Evolutionary conservation across 2,797 vertebrate genomes (phyloP).

Genomic region (Pipistrellus kuhlii): DNA sequence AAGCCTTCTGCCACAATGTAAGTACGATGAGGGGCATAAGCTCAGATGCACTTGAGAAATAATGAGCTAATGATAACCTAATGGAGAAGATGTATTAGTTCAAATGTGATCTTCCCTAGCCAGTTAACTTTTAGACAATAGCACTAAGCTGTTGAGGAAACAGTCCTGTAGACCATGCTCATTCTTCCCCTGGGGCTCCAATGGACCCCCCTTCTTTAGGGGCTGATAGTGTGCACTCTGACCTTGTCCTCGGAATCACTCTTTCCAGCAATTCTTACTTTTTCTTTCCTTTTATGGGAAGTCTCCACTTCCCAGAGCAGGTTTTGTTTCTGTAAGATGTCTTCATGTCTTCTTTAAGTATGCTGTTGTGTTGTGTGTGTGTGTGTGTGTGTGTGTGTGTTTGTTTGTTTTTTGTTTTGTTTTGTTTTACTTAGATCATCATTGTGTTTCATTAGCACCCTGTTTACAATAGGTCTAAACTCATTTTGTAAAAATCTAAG

Average conservation of each 20-base stretch:
- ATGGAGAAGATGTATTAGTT: background rate
- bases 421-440: background rate
- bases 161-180: accelerated
- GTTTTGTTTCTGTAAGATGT: background rate
- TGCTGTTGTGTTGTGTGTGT: background rate
- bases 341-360: background rate
- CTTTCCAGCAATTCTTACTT: background rate
- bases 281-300: background rate
- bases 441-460: background rate
- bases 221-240: background rate
- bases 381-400: background rate
- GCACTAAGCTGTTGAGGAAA: background rate
- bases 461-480: background rate
- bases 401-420: background rate
- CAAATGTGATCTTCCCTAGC: background rate
- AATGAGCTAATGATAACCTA: background rate
- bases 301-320: background rate
- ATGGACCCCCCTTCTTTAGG: background rate
- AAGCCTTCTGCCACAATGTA: background rate
- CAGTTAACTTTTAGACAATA: background rate
- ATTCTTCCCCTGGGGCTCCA: background rate
- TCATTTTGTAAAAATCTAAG: background rate
- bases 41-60: background rate
- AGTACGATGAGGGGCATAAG: background rate
- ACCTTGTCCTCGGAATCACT: background rate